Evolutionary conservation across 2,113 vertebrate genomes (phyloP), one percentile per base, ranked within the genome.

Genomic region (Eublepharis macularius): DNA sequence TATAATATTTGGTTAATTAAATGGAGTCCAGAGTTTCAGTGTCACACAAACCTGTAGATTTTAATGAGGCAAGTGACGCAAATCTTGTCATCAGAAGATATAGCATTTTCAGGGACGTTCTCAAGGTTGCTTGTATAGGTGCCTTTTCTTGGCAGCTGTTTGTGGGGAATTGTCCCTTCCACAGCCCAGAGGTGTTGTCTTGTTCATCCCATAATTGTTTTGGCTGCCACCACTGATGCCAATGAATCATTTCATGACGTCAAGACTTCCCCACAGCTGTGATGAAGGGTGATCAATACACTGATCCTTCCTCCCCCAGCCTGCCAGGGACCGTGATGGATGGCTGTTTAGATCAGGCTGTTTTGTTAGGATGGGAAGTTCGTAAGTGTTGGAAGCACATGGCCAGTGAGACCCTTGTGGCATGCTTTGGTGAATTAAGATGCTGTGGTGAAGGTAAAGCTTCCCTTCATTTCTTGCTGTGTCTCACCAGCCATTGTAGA

Each of bases 81-180:
- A 72, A 80, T 85, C 88, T 92, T 29, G 16, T 54, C 29, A 78
- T 54, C 29, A 78, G 80, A 65, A 80, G 88, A 54, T 39, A 5
- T 86, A 65, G 91, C 57, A 84, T 91, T 90, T 57, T n/a, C 82
- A 89, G 79, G 8, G 0, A 32, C 79, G 66, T 74, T 89, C 87
- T 93, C 93, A 95, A 95, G 93, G 94, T 94, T 91, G 76, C 86
- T 94, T 84, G 73, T 72, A 86, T 87, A 63, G 89, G 68, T 83
- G 47, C 1, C 6, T 78, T 87, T 80, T 84, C 74, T 76, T 92
- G 92, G 91, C 93, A 84, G 66, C 73, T 43, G 66, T 84, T 80
- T 19, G 0, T 0, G 2, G 1, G 19, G 66, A 86, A 70, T 51
- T 70, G 72, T 84, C 65, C 63, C 75, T 81, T 49, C 6, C 0